phyloP scores from a whole-genome alignment of 2,113 vertebrate species.

The human (Homo sapiens) region DNA sequence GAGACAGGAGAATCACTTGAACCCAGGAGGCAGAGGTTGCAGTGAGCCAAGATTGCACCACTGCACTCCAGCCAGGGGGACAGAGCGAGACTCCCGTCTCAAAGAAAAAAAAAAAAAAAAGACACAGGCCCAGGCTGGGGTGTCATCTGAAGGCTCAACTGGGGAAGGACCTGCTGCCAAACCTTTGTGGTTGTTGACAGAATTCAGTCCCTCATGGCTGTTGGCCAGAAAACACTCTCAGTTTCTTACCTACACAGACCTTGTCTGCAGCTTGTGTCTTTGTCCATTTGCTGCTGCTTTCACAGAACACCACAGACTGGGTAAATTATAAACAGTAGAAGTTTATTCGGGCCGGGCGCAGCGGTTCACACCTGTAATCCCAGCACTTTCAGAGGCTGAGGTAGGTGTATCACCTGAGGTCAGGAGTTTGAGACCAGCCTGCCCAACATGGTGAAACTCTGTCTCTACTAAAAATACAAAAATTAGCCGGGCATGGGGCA shows the following conservation, averaged over 20 bases:
- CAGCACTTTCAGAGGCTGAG: too few species aligned
- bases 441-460: too few species aligned
- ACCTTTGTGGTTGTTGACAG: too few species aligned
- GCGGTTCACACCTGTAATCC: background rate
- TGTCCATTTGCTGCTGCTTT: background rate
- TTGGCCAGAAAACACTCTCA: background rate
- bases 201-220: accelerated
- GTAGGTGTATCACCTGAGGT: too few species aligned
- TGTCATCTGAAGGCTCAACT: background rate
- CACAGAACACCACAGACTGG: background rate
- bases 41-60: background rate
- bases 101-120: too few species aligned
- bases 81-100: too few species aligned
- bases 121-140: background rate
- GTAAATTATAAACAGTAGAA: background rate
- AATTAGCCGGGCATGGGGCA: too few species aligned
- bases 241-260: background rate
- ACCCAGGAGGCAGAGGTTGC: background rate
- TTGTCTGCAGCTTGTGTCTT: too few species aligned
- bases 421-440: too few species aligned
- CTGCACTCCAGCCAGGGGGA: too few species aligned
- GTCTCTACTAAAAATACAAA: too few species aligned
- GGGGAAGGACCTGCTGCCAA: too few species aligned
- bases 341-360: accelerated
- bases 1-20: background rate